Percentiles rank a stretch among this genome's conserved stretches.
These are phyloP conservation scores for Esox lucius DNA, from an alignment of 2,797 vertebrate genomes.

Conservation along the genomic window DNA sequence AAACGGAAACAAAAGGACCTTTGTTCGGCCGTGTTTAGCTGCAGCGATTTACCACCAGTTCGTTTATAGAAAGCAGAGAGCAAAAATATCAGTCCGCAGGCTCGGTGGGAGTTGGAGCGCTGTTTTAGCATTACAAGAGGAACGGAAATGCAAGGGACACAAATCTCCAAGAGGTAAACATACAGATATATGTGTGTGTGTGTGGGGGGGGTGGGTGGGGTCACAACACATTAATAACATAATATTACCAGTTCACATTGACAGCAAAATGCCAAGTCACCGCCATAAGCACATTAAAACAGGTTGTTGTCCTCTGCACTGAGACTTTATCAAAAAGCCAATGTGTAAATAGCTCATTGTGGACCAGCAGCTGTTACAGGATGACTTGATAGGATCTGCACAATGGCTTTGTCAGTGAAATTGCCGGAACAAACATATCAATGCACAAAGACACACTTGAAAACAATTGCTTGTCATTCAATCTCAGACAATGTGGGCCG, in stretches of 20 bases:
- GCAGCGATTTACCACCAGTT: conserved; percentile 51
- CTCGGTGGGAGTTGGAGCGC: not conserved
- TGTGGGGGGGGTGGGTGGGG: not conserved
- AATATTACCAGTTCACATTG: not conserved
- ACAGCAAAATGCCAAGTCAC: not conserved
- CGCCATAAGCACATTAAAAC: not conserved
- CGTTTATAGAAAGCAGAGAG: conserved; percentile 56
- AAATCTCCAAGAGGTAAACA: not conserved
- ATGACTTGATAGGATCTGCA: conserved; percentile 81
- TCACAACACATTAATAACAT: not conserved
- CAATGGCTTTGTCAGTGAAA: conserved; percentile 82
- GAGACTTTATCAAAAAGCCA: conserved; percentile 54
- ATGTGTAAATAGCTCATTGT: conserved; percentile 81
- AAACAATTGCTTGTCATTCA: conserved; percentile 85
- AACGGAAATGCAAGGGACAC: not conserved
- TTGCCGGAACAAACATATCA: conserved; percentile 85
- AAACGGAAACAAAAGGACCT: conserved; percentile 75
- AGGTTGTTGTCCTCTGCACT: not conserved
- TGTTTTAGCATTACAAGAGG: not conserved
- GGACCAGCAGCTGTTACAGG: conserved; percentile 82
- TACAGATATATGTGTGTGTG: not conserved
- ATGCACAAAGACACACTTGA: conserved; percentile 85
- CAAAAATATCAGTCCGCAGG: not conserved
- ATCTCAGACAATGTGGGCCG: conserved; percentile 70
- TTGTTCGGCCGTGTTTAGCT: conserved; percentile 72